Percentiles rank a stretch among this genome's conserved stretches.
Evolutionary conservation across 2,113 vertebrate species (phyloP).

Genomic region (Neolamprologus sp.): DNA sequence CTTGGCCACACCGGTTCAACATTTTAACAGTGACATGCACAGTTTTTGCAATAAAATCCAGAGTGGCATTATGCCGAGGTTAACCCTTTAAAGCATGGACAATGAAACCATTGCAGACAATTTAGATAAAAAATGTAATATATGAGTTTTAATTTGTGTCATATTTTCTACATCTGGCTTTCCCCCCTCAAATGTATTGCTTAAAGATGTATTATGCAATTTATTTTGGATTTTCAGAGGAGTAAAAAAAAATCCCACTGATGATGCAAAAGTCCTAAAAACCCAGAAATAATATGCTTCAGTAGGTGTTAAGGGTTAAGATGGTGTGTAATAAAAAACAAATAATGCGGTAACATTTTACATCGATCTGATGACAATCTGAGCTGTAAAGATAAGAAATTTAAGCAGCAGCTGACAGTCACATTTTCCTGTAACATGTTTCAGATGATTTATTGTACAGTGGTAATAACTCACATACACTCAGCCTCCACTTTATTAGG

Average conservation of each 20-base stretch:
- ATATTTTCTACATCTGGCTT: background rate
- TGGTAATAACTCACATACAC: background rate
- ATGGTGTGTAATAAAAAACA: background rate
- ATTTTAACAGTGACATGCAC: background rate
- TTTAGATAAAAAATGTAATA: background rate
- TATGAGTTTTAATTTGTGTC: background rate
- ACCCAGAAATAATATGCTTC: background rate
- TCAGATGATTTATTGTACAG: background rate
- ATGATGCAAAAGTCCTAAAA: background rate
- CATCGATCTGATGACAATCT: background rate
- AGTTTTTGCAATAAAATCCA: background rate
- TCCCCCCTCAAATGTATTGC: background rate
- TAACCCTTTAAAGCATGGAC: background rate
- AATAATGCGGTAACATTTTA: background rate
- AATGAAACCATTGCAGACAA: background rate
- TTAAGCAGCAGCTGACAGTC: background rate
- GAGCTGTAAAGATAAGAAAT: background rate
- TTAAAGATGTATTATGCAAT: background rate
- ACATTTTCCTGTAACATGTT: background rate
- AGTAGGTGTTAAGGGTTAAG: background rate
- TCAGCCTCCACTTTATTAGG: background rate
- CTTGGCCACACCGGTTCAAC: background rate
- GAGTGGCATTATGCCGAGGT: background rate
- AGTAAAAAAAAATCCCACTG: background rate
- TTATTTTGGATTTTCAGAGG: background rate